Conservation (phyloP, 2,797 vertebrate species). For the Selene dorsalis region DNA sequence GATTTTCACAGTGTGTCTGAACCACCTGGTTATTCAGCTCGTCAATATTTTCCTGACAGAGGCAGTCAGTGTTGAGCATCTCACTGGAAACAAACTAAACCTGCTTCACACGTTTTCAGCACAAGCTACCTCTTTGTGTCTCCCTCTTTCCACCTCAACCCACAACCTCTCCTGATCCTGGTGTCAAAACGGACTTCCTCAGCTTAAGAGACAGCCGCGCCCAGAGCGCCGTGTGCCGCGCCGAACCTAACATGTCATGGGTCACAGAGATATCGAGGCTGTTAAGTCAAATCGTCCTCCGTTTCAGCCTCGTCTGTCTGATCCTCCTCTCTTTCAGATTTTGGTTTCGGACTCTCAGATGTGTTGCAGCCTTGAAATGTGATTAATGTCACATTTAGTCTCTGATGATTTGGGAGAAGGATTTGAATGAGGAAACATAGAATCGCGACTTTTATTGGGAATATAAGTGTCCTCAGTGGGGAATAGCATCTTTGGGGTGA, state of each 20-base stretch:
- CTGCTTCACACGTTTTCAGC: slow-evolving; percentile 14
- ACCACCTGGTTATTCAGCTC: slow-evolving; percentile 46
- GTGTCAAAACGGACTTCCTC: slow-evolving; percentile 28
- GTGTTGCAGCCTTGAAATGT: slow-evolving; percentile 61
- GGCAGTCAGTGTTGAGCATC: slow-evolving; percentile 20
- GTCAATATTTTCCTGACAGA: slow-evolving; percentile 52
- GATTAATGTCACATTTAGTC: slow-evolving; percentile 69
- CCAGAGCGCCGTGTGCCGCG: slow-evolving; percentile 17
- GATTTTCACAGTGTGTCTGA: slow-evolving; percentile 40
- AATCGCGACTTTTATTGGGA: slow-evolving; percentile 26
- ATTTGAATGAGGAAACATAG: slow-evolving; percentile 47
- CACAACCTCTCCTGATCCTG: slow-evolving; percentile 23
- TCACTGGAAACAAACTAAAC: slow-evolving; percentile 14
- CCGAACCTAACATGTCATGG: slow-evolving; percentile 9
- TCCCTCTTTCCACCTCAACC: not conserved
- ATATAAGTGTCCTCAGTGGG: slow-evolving; percentile 21
- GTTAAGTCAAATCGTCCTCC: slow-evolving; percentile 50
- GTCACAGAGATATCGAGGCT: slow-evolving; percentile 36
- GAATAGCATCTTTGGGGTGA: slow-evolving; percentile 2
- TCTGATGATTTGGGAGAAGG: slow-evolving; percentile 49
- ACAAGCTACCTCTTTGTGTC: not conserved
- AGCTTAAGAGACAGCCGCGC: slow-evolving; percentile 7
- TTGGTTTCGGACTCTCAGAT: slow-evolving; percentile 53
- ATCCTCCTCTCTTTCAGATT: slow-evolving; percentile 56
- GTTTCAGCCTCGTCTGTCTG: slow-evolving; percentile 40